These are phyloP conservation scores for Poicephalus gulielmi DNA, from an alignment of 2,113 vertebrate species.

Conservation along the genomic window DNA sequence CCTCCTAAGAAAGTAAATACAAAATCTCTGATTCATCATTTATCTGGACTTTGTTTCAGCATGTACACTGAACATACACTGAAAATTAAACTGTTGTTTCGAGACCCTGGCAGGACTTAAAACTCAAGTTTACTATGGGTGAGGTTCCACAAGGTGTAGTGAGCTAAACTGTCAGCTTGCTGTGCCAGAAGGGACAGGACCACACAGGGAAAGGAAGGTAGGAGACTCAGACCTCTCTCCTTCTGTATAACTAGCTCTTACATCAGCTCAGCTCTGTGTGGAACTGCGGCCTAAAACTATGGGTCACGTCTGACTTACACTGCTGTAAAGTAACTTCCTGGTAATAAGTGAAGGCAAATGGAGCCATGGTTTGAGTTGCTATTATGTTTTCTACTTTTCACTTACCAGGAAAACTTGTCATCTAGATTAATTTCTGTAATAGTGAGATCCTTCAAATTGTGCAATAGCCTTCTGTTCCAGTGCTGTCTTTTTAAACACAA, in stretches of 20 bases:
- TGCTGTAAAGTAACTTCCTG: neutral
- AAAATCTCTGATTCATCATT: slow-evolving; percentile 15
- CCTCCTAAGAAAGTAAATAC: neutral
- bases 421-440: neutral
- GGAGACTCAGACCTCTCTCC: neutral
- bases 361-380: neutral
- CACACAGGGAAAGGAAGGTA: neutral
- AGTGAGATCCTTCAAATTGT: neutral
- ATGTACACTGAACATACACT: neutral
- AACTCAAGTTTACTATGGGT: neutral
- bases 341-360: neutral
- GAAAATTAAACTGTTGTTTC: neutral
- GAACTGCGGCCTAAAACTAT: neutral
- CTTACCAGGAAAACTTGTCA: neutral
- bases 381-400: neutral
- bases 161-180: neutral
- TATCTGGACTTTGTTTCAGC: slow-evolving; percentile 17
- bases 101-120: neutral
- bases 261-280: neutral
- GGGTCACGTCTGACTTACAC: neutral
- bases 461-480: neutral
- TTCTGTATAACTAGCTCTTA: neutral
- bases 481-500: neutral
- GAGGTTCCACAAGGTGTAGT: slow-evolving; percentile 32
- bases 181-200: neutral